Evolutionary conservation across 2,797 vertebrate species (phyloP), one percentile per base, ranked within the genome.

Genomic region (Pagetopsis macropterus): DNA sequence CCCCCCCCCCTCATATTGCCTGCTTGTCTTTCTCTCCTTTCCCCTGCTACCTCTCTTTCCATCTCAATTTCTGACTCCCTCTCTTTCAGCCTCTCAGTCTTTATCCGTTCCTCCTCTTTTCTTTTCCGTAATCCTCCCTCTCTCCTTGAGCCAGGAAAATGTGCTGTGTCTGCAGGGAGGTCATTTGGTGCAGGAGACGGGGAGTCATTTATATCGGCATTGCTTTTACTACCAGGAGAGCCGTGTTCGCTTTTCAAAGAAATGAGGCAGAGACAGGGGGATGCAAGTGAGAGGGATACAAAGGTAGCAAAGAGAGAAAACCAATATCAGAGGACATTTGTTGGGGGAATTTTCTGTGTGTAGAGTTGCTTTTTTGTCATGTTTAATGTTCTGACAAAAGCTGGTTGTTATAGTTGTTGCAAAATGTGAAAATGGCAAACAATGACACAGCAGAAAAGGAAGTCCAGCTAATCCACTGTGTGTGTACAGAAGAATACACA

Each of bases 171-270:
- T 84, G 91, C 93, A 92, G 71, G 81, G 81, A 68, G 74, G 70
- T 83, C 79, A 85, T 89, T 92, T 92, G 89, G 86, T 90, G 88
- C 88, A 90, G 87, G 78, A 91, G 86, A 90, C 56, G 3, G 49
- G 72, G 81, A 79, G 91, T 89, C 88, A 91, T 92, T 93, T 87
- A 92, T 92, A 90, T 89, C 60, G 72, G 83, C 78, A 91, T 87
- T 84, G 87, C 79, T 88, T 87, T 84, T 78, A 81, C 91, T 71
- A 83, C 86, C 64, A 60, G 61, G 76, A 89, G 69, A 78, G 76
- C 80, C 84, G 83, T 73, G 72, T 88, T 81, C 81, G 74, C 84
- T 84, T 86, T 88, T 75, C 78, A 65, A 74, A 58, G 58, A 79
- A 76, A 9, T 17, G 40, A 81, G 80, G 71, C 31, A 40, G 45